Conservation (phyloP, 2,888 invertebrate genomes). For the Synergus itoensis region DNA sequence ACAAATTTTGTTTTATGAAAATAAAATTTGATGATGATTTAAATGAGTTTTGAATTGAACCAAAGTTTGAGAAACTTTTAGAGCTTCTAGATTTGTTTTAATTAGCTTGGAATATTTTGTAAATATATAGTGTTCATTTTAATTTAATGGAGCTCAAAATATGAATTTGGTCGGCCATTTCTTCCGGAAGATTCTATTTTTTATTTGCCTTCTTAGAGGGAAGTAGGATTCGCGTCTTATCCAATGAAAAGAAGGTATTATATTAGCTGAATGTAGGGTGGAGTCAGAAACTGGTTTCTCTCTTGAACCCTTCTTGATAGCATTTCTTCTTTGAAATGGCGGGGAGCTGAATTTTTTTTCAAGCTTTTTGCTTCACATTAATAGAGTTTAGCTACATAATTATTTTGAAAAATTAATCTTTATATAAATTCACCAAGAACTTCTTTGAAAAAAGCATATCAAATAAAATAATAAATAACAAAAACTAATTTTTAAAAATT, state of each 20-base stretch:
- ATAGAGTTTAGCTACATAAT: background rate
- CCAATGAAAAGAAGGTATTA: slow-evolving; percentile 14
- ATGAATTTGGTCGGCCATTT: background rate
- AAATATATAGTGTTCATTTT: background rate
- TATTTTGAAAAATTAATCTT: too few species aligned
- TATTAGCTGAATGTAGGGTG: slow-evolving; percentile 56
- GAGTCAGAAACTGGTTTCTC: slow-evolving; percentile 64
- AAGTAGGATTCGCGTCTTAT: slow-evolving; percentile 11
- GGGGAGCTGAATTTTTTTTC: background rate
- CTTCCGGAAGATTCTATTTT: background rate
- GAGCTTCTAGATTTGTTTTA: background rate
- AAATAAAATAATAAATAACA: background rate
- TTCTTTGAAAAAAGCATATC: background rate
- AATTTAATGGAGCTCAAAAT: background rate
- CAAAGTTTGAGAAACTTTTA: background rate
- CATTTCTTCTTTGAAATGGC: slow-evolving; percentile 8
- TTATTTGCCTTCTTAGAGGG: slow-evolving; percentile 26
- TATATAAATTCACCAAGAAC: background rate
- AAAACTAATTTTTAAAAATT: background rate
- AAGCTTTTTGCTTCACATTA: background rate
- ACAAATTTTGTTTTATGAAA: background rate
- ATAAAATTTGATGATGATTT: too few species aligned
- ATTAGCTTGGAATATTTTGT: background rate
- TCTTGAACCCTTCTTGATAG: background rate
- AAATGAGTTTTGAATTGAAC: background rate